Conservation (phyloP, 2,888 invertebrate genomes). For the Drosophila villosipedis region DNA sequence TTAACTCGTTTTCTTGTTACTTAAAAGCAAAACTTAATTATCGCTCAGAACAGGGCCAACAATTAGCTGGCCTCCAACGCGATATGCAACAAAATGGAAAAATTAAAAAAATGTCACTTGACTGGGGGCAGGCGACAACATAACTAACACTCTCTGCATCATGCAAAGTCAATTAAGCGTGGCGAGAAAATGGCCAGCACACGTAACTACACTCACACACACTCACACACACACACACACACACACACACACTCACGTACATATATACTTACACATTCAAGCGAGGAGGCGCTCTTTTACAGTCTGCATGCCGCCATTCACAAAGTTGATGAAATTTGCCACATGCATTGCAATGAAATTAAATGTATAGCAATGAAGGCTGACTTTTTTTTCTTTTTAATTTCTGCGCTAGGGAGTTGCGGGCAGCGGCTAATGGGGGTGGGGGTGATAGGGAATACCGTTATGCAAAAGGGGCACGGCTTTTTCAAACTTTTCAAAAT, state of each 20-base stretch:
- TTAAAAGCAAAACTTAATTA: slow-evolving; percentile 43
- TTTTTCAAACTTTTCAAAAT: slow-evolving; percentile 41
- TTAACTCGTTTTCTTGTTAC: slow-evolving; percentile 1
- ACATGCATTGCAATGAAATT: slow-evolving; percentile 51
- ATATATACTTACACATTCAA: slow-evolving; percentile 3
- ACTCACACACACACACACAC: slow-evolving; percentile 3
- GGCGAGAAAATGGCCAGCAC: slow-evolving; percentile 51
- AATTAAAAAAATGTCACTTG: slow-evolving; percentile 24
- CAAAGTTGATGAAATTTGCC: slow-evolving; percentile 54
- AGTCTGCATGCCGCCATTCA: slow-evolving; percentile 53
- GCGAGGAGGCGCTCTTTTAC: slow-evolving; percentile 41
- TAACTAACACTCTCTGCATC: slow-evolving; percentile 50
- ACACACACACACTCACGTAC: neutral
- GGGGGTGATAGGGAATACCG: neutral
- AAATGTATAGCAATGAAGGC: slow-evolving; percentile 15
- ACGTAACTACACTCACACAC: slow-evolving; percentile 5
- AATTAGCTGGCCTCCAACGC: slow-evolving; percentile 26
- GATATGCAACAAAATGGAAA: slow-evolving; percentile 12
- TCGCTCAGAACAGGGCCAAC: slow-evolving; percentile 14
- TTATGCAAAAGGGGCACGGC: slow-evolving; percentile 5
- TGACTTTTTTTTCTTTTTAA: neutral
- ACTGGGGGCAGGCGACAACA: slow-evolving; percentile 36
- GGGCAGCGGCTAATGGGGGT: neutral
- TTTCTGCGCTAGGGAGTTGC: neutral
- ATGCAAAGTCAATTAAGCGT: slow-evolving; percentile 69